A percentile compares a stretch with the other conserved stretches of the same genome.
Conservation (phyloP, 2,797 vertebrate genomes). For the Gymnothorax javanicus region DNA sequence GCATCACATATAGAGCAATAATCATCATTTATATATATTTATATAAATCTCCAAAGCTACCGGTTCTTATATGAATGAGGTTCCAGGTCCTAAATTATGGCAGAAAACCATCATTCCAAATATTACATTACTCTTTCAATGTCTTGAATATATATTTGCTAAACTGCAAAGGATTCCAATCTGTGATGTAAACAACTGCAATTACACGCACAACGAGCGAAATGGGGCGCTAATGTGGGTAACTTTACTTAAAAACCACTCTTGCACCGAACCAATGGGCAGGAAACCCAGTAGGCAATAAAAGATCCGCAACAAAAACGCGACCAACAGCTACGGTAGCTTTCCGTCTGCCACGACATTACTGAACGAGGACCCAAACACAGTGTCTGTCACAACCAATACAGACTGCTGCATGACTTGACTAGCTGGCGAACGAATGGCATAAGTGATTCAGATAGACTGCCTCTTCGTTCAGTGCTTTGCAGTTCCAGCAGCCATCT, state of each 20-base stretch:
- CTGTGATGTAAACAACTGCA: slow-evolving; percentile 5
- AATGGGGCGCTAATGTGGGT: neutral
- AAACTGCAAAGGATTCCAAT: neutral
- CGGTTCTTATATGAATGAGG: neutral
- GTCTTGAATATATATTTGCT: neutral
- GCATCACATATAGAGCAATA: neutral
- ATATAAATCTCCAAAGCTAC: neutral
- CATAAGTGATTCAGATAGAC: slow-evolving; percentile 16
- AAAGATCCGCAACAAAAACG: neutral
- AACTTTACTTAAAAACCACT: neutral
- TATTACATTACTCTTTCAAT: neutral
- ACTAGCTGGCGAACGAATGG: neutral
- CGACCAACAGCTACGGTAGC: neutral
- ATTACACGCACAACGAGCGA: neutral
- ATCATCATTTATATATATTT: no score
- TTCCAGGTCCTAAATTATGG: neutral
- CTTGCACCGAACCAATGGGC: neutral
- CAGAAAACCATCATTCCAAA: neutral
- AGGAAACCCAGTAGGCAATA: neutral
- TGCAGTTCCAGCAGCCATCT: slow-evolving; percentile 30
- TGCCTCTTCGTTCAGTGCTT: slow-evolving; percentile 2
- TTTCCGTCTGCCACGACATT: neutral
- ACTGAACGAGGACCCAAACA: neutral
- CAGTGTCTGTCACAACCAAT: neutral
- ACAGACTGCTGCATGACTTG: neutral